Evolutionary conservation across 2,797 vertebrate species (phyloP), one percentile per base, ranked within the genome.

Genomic region (Sebastes steindachneri): DNA sequence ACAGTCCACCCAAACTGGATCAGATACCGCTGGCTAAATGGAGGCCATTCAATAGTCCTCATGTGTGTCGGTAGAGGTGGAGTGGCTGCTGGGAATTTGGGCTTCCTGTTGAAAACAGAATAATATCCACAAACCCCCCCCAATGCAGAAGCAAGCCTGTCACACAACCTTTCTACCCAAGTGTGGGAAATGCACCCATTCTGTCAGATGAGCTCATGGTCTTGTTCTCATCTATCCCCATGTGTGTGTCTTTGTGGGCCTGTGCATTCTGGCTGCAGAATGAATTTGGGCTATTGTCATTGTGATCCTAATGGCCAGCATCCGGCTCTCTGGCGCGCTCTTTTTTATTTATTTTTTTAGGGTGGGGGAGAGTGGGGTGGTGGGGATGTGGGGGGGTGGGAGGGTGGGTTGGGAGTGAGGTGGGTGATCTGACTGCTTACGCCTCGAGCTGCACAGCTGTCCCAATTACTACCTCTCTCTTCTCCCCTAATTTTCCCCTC

Each of bases 131-230:
- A 77, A 81, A 51, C 60, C 70, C 41, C 28, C 25, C 37, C 37
- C 19, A 37, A 45, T 68, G 58, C 58, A 83, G 73, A 88, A 78
- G 75, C 72, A 71, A 51, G 81, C 65, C 80, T 90, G 91, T 92
- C 90, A 90, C 79, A 90, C 79, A 85, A 88, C 88, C 83, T 82
- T 76, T 86, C 79, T 77, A 80, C 60, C 76, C 35, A 48, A 87
- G 86, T 89, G 89, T 89, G 87, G 87, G 86, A 91, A 90, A 85
- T 89, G 88, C 73, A 91, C 90, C 86, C 90, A 93, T 92, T 93
- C 90, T 90, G 93, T 93, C 91, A 92, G 64, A 86, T 68, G 87
- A 90, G 83, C 83, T 93, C 85, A 86, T 21, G 59, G 69, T 85
- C 65, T 63, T 75, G 33, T 59, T 83, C 64, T 75, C 66, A 68